Base-by-base conservation (phyloP, 2,888 invertebrate species). In the Cheilosia soror region DNA sequence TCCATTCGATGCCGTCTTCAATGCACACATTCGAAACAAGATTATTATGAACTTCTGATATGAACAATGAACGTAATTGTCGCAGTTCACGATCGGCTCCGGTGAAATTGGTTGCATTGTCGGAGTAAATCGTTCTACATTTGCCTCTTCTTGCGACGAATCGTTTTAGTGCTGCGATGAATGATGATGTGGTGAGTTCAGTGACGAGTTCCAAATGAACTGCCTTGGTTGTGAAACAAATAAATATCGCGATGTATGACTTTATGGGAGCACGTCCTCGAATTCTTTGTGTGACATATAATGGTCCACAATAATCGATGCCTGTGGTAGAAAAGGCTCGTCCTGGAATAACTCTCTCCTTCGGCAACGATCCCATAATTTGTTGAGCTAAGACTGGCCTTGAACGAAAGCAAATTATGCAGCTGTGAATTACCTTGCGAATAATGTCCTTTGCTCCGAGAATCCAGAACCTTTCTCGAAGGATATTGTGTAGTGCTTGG, bases 231-330 rank as follows among this genome's bases (percentile, higher is more conserved):
- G 31, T 37, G 9, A 72, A 62, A 11, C 53, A 72, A 47, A 72
- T 42, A 20, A 72, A 72, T 0, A 72, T 53, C 20, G 60, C 51
- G 11, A 62, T 25, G 9, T 72, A 42, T 11, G 62, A 20, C 42
- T 73, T 63, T 31, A 11, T 33, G 0, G 63, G 63, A 15, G 20
- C 11, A 31, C 63, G n/a, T 27, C 63, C 57, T 5, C 55, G 55
- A 1, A 73, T 65, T 11, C 37, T 42, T 11, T 63, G 63, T 3
- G 47, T 33, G 11, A 63, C 63, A 13, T 73, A 73, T n/a, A 63
- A 20, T 31, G 72, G 72, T 55, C 55, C 73, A 55, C 73, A 73
- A 25, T 55, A 55, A 5, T 73, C 63, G 5, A 63, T 5, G 3
- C 73, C 55, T 49, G 63, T 47, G 13, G 25, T 47, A 20, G 42